Base-by-base conservation (phyloP, 2,113 vertebrate species). In the Thalassoma bifasciatum region DNA sequence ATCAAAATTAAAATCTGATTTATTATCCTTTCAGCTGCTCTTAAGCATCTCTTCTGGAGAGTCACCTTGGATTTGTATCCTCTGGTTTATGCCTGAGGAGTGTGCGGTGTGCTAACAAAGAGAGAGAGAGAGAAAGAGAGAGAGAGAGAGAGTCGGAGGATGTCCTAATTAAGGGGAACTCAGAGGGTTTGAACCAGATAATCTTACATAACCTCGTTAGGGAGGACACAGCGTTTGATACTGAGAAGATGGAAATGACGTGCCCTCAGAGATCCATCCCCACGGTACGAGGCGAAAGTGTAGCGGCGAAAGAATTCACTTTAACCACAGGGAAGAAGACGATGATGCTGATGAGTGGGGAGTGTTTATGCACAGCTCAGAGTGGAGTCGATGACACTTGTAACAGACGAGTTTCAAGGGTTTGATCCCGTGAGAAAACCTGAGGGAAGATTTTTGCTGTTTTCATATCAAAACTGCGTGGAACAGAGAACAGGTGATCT, bases 111-210 rank as follows among this genome's bases (percentile, higher is more conserved):
- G 76, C 78, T 82, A 83, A 89, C 87, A 90, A 86, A 90, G 86
- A 89, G 82, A 84, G 66, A 79, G 66, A 77, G 84, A 36, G 82
- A 84, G 86, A 36, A 73, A 71, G 75, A 74, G 69, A 62, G 58
- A 62, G 70, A 74, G 81, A 75, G 82, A 22, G 72, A 62, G 82
- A 83, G 86, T 73, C 59, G 66, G 85, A 92, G 87, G 85, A 91
- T 93, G 93, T 91, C 93, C 93, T 92, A 93, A 93, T 94, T 94
- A 93, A 90, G 81, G 84, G 81, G 86, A 91, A 91, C 92, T 92
- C 89, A 69, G 89, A 92, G 92, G 92, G 92, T 91, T 88, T 93
- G 92, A 91, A 92, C 91, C 90, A 93, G 92, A 93, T 94, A 92
- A 89, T 89, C 88, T 91, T 93, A 92, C 88, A 86, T 92, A 94